Evolutionary conservation across 2,113 vertebrate genomes (phyloP).

Genomic region (Clarias macrocephalus): DNA sequence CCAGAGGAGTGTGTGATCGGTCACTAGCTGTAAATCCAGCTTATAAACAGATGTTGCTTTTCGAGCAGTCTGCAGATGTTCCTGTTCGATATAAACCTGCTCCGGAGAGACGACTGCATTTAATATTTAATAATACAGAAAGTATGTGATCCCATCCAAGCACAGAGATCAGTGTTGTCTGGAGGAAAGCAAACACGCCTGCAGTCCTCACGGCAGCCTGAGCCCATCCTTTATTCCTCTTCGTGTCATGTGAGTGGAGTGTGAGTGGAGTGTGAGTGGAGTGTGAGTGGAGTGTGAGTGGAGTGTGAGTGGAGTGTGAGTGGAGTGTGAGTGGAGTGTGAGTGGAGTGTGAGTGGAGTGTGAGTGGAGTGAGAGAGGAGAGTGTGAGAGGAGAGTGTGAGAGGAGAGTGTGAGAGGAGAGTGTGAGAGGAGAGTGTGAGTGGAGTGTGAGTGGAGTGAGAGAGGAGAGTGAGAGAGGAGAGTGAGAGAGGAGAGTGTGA

Average conservation of each 20-base stretch:
- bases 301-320: too few species aligned
- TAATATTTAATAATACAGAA: constrained; percentile 36
- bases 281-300: too few species aligned
- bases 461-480: too few species aligned
- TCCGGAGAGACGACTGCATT: constrained; percentile 10
- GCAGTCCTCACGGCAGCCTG: not conserved
- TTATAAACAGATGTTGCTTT: not conserved
- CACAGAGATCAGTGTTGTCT: not conserved
- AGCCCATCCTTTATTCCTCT: not conserved
- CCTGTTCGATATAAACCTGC: not conserved
- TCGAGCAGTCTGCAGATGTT: not conserved
- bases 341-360: not conserved
- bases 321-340: not conserved
- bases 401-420: too few species aligned
- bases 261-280: too few species aligned
- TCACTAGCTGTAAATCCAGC: not conserved
- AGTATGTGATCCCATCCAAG: not conserved
- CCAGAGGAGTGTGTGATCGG: not conserved
- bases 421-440: too few species aligned
- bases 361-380: too few species aligned
- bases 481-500: too few species aligned
- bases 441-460: too few species aligned
- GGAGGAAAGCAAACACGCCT: not conserved
- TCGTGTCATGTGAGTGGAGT: too few species aligned
- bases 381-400: too few species aligned